Conservation (phyloP, 2,113 vertebrate species). For the Labrus mixtus region DNA sequence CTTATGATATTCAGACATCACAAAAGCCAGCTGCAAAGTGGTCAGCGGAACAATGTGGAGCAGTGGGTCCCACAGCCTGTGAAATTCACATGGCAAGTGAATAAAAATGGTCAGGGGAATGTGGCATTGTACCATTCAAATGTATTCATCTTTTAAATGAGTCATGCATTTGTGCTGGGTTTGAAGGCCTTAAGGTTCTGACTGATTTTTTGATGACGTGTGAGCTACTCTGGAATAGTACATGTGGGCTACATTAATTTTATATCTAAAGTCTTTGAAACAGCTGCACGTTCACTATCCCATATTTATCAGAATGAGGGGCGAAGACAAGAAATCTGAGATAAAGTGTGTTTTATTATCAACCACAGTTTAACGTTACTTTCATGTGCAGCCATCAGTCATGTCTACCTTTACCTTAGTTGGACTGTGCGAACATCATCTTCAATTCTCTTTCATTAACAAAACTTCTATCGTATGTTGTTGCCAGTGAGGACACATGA, state of each 20-base stretch:
- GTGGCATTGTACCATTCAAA: conserved; percentile 39
- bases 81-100: conserved; percentile 41
- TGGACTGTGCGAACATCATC: conserved; percentile 15
- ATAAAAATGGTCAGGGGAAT: conserved; percentile 35
- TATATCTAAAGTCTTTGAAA: conserved; percentile 1
- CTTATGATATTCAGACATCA: conserved; percentile 45
- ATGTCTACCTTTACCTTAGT: conserved; percentile 5
- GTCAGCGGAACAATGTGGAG: conserved; percentile 52
- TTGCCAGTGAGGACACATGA: conserved; percentile 2
- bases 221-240: neutral
- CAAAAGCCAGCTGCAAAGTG: conserved; percentile 58
- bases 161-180: conserved; percentile 16
- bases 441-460: conserved; percentile 39
- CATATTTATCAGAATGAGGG: neutral
- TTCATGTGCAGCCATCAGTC: conserved; percentile 42
- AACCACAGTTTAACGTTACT: conserved; percentile 3
- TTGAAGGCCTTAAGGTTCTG: conserved; percentile 5
- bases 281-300: neutral
- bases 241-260: neutral
- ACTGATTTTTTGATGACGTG: neutral
- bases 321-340: neutral
- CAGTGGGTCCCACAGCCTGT: conserved; percentile 12
- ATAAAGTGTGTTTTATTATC: conserved; percentile 1
- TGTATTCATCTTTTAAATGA: conserved; percentile 34
- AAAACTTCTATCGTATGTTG: neutral